These are phyloP conservation scores for Dinocampus coccinellae DNA, from an alignment of 2,888 invertebrate genomes.

Conservation along the genomic window DNA sequence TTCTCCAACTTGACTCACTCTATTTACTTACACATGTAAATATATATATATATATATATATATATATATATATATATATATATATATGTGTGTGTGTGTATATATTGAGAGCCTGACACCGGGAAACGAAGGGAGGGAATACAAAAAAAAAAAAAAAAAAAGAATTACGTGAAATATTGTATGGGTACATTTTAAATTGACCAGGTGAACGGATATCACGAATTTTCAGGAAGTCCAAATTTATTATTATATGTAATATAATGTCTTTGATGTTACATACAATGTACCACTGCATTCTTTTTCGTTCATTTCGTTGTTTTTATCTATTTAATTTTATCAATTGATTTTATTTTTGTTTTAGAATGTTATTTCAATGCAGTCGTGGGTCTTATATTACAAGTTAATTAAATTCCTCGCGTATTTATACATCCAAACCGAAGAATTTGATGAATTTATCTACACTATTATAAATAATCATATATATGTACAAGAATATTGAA, in stretches of 20 bases:
- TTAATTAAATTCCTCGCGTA: neutral
- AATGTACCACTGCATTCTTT: too few species aligned
- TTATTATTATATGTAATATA: neutral
- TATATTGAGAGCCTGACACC: neutral
- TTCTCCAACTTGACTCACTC: conserved; percentile 25
- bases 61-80: too few species aligned
- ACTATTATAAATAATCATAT: too few species aligned
- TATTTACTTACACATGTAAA: neutral
- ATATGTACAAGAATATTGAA: neutral
- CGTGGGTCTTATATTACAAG: neutral
- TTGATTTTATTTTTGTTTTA: neutral
- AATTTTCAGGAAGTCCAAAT: conserved; percentile 25
- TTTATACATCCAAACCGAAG: neutral
- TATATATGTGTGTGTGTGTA: neutral
- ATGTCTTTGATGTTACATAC: too few species aligned
- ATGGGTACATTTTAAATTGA: conserved; percentile 52
- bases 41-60: too few species aligned
- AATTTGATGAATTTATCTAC: too few species aligned
- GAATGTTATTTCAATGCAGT: too few species aligned
- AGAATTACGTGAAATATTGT: neutral
- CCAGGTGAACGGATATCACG: conserved; percentile 62
- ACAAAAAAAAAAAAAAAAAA: neutral
- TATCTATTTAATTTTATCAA: neutral
- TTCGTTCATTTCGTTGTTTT: too few species aligned
- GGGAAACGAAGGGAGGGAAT: conserved; percentile 47